Conservation (phyloP, 2,888 invertebrate species). For the Dioctria linearis region DNA sequence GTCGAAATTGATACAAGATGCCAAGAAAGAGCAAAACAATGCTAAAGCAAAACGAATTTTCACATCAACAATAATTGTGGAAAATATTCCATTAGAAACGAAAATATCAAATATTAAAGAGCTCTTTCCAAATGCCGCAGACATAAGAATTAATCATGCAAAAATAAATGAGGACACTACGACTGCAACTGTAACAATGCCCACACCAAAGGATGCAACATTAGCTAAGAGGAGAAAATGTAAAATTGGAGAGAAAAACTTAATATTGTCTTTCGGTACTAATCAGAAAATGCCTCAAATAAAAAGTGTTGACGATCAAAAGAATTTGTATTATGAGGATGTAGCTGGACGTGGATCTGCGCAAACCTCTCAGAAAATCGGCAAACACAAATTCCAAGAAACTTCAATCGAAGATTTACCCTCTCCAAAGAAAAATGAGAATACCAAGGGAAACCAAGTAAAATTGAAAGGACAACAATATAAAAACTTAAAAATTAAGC, state of each 20-base stretch:
- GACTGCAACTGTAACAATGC: slow-evolving; percentile 21
- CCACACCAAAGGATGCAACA: slow-evolving; percentile 22
- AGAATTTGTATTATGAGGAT: no score
- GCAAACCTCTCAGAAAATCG: background rate
- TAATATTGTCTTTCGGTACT: background rate
- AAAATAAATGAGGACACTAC: background rate
- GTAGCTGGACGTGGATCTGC: background rate
- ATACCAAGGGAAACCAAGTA: background rate
- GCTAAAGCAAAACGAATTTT: background rate
- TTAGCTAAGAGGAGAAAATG: background rate
- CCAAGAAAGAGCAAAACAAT: background rate
- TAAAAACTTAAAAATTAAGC: background rate
- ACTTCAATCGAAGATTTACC: background rate
- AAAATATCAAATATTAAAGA: background rate
- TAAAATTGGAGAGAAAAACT: background rate
- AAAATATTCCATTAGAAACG: slow-evolving; percentile 15
- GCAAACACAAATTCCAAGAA: background rate
- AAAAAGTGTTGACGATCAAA: no score
- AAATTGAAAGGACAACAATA: no score
- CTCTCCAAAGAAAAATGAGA: slow-evolving; percentile 1
- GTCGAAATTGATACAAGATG: background rate
- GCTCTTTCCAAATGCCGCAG: slow-evolving; percentile 17
- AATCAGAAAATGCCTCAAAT: background rate
- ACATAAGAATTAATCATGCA: background rate
- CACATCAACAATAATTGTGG: slow-evolving; percentile 18